A percentile compares a stretch with the other conserved stretches of the same genome.
phyloP scores from a whole-genome alignment of 2,888 invertebrate species.

The Meghimatium bilineatum region DNA sequence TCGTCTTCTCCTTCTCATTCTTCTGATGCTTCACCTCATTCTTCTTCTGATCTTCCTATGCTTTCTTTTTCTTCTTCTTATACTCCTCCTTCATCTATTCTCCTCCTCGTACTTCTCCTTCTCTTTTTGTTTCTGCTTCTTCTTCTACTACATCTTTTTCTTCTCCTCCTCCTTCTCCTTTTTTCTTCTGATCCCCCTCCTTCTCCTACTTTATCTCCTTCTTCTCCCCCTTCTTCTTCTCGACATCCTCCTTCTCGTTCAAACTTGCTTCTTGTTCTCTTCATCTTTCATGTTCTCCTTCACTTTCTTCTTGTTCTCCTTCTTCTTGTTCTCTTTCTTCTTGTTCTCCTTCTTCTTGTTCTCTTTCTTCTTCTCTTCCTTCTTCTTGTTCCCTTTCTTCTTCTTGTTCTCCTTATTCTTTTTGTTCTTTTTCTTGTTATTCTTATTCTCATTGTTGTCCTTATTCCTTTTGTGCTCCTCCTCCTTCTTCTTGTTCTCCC shows the following conservation, averaged over 20 bases:
- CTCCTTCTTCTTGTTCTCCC: slow-evolving; percentile 19
- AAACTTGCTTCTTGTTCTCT: too few species aligned
- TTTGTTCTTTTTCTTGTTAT: slow-evolving; percentile 14
- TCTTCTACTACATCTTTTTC: slow-evolving; percentile 33
- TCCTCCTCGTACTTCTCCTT: slow-evolving; percentile 4
- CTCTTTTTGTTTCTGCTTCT: slow-evolving; percentile 9
- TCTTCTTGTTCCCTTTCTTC: slow-evolving; percentile 15
- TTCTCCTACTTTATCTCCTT: too few species aligned
- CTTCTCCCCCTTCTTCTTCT: too few species aligned
- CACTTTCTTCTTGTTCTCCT: slow-evolving; percentile 8
- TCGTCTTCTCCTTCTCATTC: too few species aligned
- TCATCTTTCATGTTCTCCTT: slow-evolving; percentile 4
- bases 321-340: too few species aligned
- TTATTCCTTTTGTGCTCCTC: background rate
- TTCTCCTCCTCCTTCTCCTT: slow-evolving; percentile 23
- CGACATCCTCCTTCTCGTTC: too few species aligned
- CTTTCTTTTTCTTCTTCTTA: slow-evolving; percentile 39
- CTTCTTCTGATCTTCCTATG: too few species aligned
- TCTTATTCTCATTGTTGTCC: slow-evolving; percentile 16
- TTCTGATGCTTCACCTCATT: slow-evolving; percentile 18
- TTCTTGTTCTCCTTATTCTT: slow-evolving; percentile 14
- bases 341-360: too few species aligned
- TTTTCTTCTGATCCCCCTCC: too few species aligned
- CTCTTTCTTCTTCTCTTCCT: background rate
- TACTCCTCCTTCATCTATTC: slow-evolving; percentile 35